Percentiles rank a stretch among this genome's conserved stretches.
Evolutionary conservation across 2,888 invertebrate genomes (phyloP).

Genomic region (Holacanthella duospinosa): DNA sequence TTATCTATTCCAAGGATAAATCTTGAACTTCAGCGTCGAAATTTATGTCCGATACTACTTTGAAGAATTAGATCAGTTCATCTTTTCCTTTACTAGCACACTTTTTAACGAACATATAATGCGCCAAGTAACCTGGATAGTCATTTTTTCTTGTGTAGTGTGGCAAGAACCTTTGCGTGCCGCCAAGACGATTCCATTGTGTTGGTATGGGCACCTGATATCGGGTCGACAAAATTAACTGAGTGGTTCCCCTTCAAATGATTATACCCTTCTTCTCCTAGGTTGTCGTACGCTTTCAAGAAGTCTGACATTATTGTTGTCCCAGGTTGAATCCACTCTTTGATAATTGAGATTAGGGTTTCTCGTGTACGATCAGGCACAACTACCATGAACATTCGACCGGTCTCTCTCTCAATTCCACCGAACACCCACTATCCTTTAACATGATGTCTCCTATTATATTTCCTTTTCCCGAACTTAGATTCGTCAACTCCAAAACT

Average conservation of each 20-base stretch:
- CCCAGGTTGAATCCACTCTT: slow-evolving; percentile 25
- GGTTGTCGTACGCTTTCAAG: slow-evolving; percentile 20
- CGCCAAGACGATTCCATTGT: slow-evolving; percentile 18
- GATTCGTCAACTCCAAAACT: slow-evolving; percentile 16
- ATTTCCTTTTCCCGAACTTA: slow-evolving; percentile 10
- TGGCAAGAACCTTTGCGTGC: slow-evolving; percentile 5
- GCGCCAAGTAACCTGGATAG: slow-evolving; percentile 2
- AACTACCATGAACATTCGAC: slow-evolving; percentile 19
- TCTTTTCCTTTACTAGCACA: neutral
- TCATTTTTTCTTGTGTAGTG: neutral
- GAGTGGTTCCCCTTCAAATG: slow-evolving; percentile 31
- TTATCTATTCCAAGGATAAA: too few species aligned
- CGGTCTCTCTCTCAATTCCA: slow-evolving; percentile 23
- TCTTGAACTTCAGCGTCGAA: too few species aligned
- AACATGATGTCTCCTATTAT: slow-evolving; percentile 19
- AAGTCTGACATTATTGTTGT: slow-evolving; percentile 24
- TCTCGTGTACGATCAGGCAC: slow-evolving; percentile 18
- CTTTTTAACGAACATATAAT: slow-evolving; percentile 3
- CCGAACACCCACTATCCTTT: slow-evolving; percentile 35
- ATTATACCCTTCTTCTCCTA: slow-evolving; percentile 17
- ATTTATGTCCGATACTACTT: neutral
- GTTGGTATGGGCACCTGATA: slow-evolving; percentile 21
- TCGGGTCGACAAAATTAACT: slow-evolving; percentile 15
- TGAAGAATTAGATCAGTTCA: too few species aligned
- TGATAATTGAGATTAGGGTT: slow-evolving; percentile 25